These are phyloP conservation scores for Osedax frankpressi DNA, from an alignment of 2,888 invertebrate genomes.

Conservation along the genomic window DNA sequence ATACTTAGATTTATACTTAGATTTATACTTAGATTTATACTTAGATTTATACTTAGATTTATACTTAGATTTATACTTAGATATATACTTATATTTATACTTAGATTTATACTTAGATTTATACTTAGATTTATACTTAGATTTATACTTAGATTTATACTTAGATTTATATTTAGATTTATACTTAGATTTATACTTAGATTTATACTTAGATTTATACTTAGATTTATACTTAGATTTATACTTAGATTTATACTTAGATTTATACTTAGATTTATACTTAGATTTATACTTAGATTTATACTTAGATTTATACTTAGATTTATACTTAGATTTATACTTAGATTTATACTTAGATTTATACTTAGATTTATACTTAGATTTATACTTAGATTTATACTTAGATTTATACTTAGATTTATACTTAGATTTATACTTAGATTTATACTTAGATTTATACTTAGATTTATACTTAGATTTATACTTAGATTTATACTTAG, in stretches of 20 bases:
- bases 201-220: neutral
- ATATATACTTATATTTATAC: neutral
- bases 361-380: neutral
- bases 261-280: neutral
- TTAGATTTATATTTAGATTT: neutral
- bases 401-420: neutral
- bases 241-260: neutral
- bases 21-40: neutral
- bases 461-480: neutral
- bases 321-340: neutral
- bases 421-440: neutral
- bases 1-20: neutral
- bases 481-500: neutral
- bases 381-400: neutral
- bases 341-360: neutral
- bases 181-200: neutral
- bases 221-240: neutral
- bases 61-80: neutral
- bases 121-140: neutral
- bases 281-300: neutral
- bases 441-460: neutral
- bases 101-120: neutral
- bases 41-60: neutral
- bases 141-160: neutral
- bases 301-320: neutral